These are phyloP conservation scores for Cephus rjabovi DNA, from an alignment of 2,888 invertebrate species.

Conservation along the genomic window DNA sequence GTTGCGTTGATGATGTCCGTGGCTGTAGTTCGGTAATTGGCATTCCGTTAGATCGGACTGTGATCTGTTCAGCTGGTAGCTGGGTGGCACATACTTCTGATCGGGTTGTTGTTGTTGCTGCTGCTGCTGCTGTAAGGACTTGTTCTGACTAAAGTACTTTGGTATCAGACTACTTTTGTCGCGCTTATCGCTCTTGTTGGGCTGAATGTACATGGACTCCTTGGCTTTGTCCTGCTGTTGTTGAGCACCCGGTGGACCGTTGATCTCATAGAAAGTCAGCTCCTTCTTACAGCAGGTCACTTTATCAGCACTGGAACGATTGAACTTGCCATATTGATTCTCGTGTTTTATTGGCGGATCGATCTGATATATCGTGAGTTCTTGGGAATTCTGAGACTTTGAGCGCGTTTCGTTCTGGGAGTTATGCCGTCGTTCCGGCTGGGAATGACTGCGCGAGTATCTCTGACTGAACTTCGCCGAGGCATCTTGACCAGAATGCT, in stretches of 20 bases:
- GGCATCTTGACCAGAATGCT: conserved; percentile 32
- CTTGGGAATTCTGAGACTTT: conserved; percentile 57
- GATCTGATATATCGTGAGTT: conserved; percentile 56
- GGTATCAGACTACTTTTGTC: conserved; percentile 18
- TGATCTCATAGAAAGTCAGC: conserved; percentile 59
- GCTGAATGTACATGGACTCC: conserved; percentile 38
- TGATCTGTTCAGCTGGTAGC: conserved; percentile 34
- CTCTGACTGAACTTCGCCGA: conserved; percentile 45
- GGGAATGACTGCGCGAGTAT: conserved; percentile 54
- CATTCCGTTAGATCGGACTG: conserved; percentile 43
- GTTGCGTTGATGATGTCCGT: conserved; percentile 40
- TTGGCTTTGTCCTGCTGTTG: conserved; percentile 38
- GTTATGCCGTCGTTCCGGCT: conserved; percentile 57
- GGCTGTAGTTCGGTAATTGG: conserved; percentile 42
- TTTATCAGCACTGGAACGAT: conserved; percentile 44
- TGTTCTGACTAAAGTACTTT: conserved; percentile 24
- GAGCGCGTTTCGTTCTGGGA: conserved; percentile 52
- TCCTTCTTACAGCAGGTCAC: conserved; percentile 39
- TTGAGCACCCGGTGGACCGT: conserved; percentile 38
- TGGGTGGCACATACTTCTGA: background rate
- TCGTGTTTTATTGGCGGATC: conserved; percentile 50
- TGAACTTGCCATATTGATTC: conserved; percentile 47
- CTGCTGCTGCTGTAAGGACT: conserved; percentile 22
- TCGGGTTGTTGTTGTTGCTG: conserved; percentile 26
- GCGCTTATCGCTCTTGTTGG: conserved; percentile 36